Evolutionary conservation across 2,888 invertebrate genomes (phyloP).

Genomic region (Patella caerulea): DNA sequence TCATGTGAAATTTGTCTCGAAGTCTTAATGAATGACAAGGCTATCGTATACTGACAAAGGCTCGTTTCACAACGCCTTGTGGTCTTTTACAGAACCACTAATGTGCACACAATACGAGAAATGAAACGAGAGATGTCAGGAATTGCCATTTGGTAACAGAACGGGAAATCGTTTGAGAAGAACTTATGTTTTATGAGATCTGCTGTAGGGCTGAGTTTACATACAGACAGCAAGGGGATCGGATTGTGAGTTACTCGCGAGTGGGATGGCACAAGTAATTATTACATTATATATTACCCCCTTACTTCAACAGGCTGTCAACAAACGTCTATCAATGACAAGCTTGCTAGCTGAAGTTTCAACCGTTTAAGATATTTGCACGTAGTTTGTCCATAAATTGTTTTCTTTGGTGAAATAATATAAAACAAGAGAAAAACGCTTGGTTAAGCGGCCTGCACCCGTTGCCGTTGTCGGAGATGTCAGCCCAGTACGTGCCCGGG

Average conservation of each 20-base stretch:
- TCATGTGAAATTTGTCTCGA: slow-evolving; percentile 10
- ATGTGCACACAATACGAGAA: neutral
- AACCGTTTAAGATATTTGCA: slow-evolving; percentile 11
- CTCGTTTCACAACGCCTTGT: too few species aligned
- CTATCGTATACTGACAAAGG: neutral
- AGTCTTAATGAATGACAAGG: slow-evolving; percentile 4
- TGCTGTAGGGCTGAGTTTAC: slow-evolving; percentile 1
- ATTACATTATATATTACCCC: slow-evolving; percentile 9
- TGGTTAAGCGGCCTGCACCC: slow-evolving; percentile 7
- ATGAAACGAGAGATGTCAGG: neutral
- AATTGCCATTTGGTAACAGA: too few species aligned
- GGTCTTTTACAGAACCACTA: too few species aligned
- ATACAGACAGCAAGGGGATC: neutral
- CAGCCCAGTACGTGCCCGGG: neutral
- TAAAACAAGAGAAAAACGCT: neutral
- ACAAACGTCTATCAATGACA: neutral
- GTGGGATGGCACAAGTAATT: neutral
- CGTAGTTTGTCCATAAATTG: neutral
- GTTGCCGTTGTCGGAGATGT: neutral
- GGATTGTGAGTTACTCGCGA: too few species aligned
- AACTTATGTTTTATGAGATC: neutral
- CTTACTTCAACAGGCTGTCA: slow-evolving; percentile 4
- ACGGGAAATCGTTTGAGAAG: too few species aligned
- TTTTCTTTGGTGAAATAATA: neutral
- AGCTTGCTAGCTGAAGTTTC: neutral